Percentiles rank a stretch among this genome's conserved stretches.
Conservation (phyloP, 2,888 invertebrate genomes). For the Suillia variegata region DNA sequence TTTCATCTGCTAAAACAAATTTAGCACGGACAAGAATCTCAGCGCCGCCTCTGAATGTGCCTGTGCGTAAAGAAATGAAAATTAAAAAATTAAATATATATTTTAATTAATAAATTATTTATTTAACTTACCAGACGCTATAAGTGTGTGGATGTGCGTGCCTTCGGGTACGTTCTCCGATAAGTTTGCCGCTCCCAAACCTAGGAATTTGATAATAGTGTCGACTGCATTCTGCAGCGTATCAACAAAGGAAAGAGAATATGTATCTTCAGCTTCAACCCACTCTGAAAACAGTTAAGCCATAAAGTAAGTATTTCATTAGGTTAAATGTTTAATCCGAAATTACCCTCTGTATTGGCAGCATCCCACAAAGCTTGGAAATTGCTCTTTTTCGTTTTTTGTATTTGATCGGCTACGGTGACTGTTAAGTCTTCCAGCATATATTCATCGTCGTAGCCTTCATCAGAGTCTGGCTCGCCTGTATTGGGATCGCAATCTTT, state of each 20-base stretch:
- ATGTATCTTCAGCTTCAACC: constrained; percentile 89
- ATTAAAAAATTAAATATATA: too few relatives aligned
- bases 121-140: constrained; percentile 71
- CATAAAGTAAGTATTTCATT: constrained; percentile 11
- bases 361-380: constrained; percentile 83
- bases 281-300: constrained; percentile 47
- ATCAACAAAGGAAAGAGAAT: constrained; percentile 79
- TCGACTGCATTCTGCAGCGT: constrained; percentile 84
- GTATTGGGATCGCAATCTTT: constrained; percentile 97
- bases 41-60: constrained; percentile 87
- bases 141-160: constrained; percentile 79
- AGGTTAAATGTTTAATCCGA: background rate
- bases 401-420: constrained; percentile 83
- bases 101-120: background rate
- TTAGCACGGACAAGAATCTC: constrained; percentile 88
- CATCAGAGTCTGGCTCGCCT: constrained; percentile 92
- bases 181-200: constrained; percentile 83
- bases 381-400: constrained; percentile 76
- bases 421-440: constrained; percentile 92
- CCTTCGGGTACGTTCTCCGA: constrained; percentile 84
- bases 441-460: constrained; percentile 95
- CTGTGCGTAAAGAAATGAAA: too few relatives aligned
- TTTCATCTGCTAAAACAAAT: constrained; percentile 74
- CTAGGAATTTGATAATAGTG: constrained; percentile 81
- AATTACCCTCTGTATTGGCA: constrained; percentile 64